Evolutionary conservation across 2,113 vertebrate genomes (phyloP).

Genomic region (Microcebus murinus): DNA sequence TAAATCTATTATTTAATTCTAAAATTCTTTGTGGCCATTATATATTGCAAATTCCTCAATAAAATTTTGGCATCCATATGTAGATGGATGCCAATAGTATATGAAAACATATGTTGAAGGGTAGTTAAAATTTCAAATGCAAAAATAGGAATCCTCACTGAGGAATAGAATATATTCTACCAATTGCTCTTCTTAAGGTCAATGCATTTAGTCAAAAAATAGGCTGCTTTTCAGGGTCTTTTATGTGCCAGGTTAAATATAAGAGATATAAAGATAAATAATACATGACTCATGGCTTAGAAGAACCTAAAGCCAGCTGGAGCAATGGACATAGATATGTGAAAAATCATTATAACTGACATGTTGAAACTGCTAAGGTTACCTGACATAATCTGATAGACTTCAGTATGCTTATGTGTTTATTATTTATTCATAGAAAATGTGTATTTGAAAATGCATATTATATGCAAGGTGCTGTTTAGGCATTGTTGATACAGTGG

Average conservation of each 20-base stretch:
- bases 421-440: not conserved
- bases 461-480: not conserved
- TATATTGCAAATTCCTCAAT: not conserved
- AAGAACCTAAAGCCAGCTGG: not conserved
- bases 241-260: not conserved
- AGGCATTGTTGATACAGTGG: rapidly evolving
- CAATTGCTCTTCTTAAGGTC: not conserved
- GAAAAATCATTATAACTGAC: not conserved
- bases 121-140: not conserved
- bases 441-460: not conserved
- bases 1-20: not conserved
- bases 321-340: not conserved
- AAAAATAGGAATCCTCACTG: not conserved
- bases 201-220: not conserved
- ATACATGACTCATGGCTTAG: not conserved
- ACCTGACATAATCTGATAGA: not conserved
- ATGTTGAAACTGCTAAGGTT: not conserved
- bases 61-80: not conserved
- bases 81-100: not conserved
- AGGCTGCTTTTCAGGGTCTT: not conserved
- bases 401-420: not conserved
- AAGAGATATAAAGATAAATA: not conserved
- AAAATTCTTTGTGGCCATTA: not conserved
- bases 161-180: not conserved
- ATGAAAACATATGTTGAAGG: not conserved